phyloP scores from a whole-genome alignment of 1,140 invertebrate species.

The Calycopis cecrops region DNA sequence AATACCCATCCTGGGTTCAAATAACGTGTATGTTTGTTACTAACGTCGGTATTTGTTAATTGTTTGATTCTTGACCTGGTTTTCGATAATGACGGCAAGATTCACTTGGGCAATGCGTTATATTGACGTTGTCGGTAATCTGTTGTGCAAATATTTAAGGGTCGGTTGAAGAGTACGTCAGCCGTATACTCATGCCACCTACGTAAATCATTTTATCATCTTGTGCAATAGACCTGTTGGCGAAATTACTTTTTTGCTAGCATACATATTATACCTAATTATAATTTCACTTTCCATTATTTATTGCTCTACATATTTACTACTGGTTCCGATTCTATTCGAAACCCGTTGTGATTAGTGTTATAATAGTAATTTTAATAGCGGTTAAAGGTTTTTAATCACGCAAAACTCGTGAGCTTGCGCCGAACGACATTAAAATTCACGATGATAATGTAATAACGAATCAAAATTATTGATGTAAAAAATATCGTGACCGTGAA shows the following conservation, averaged over 20 bases:
- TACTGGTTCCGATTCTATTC: too few relatives aligned
- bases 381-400: too few relatives aligned
- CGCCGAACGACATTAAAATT: too few relatives aligned
- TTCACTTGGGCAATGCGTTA: conserved; percentile 32
- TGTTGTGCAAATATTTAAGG: conserved; percentile 47
- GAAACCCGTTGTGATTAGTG: too few relatives aligned
- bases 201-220: conserved; percentile 35
- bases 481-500: conserved; percentile 31
- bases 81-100: conserved; percentile 42
- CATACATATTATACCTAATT: too few relatives aligned
- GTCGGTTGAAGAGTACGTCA: conserved; percentile 35
- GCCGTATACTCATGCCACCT: conserved; percentile 28
- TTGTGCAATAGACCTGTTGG: conserved; percentile 48
- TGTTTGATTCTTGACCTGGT: conserved; percentile 63
- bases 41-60: conserved; percentile 40
- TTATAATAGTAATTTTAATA: too few relatives aligned
- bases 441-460: conserved; percentile 26
- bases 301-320: too few relatives aligned
- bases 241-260: too few relatives aligned
- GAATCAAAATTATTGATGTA: conserved; percentile 6
- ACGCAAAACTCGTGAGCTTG: too few relatives aligned
- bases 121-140: conserved; percentile 27
- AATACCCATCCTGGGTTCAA: too few relatives aligned
- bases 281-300: too few relatives aligned
- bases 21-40: neutral